Conservation (phyloP, 2,797 vertebrate genomes). For the Acestrorhynchus altus region DNA sequence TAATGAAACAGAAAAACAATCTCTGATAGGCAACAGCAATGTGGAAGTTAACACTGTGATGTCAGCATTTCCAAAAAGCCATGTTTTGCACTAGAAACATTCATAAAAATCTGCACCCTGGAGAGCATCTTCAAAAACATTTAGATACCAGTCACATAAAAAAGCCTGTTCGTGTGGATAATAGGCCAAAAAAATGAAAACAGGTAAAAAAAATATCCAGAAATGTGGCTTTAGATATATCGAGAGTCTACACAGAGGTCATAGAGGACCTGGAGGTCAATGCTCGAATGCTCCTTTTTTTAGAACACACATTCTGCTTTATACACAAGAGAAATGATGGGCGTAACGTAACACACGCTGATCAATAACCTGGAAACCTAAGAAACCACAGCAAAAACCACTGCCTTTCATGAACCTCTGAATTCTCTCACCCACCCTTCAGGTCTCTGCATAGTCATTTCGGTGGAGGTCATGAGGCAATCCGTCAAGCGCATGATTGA, state of each 20-base stretch:
- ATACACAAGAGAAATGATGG: not conserved
- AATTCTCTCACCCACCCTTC: conserved; percentile 19
- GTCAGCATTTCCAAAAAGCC: too few species aligned
- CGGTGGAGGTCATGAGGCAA: conserved; percentile 94
- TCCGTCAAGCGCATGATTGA: conserved; percentile 95
- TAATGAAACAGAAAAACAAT: too few species aligned
- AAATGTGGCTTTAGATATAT: too few species aligned
- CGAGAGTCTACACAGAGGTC: conserved; percentile 8
- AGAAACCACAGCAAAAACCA: conserved; percentile 25
- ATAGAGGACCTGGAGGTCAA: conserved; percentile 1
- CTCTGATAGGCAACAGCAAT: too few species aligned
- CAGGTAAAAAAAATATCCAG: too few species aligned
- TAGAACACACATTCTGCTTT: not conserved
- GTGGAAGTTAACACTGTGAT: too few species aligned
- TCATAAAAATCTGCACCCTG: too few species aligned
- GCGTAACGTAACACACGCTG: not conserved
- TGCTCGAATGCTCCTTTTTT: not conserved
- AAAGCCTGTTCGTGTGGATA: too few species aligned
- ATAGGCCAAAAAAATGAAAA: too few species aligned
- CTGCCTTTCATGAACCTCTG: conserved; percentile 35
- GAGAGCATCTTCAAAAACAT: too few species aligned
- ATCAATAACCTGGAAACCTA: conserved; percentile 41
- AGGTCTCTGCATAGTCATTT: conserved; percentile 96
- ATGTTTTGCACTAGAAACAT: too few species aligned
- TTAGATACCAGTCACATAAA: too few species aligned